Percentiles rank a stretch among this genome's conserved stretches.
Conservation (phyloP, 2,797 vertebrate species). For the Cossypha polioptera region DNA sequence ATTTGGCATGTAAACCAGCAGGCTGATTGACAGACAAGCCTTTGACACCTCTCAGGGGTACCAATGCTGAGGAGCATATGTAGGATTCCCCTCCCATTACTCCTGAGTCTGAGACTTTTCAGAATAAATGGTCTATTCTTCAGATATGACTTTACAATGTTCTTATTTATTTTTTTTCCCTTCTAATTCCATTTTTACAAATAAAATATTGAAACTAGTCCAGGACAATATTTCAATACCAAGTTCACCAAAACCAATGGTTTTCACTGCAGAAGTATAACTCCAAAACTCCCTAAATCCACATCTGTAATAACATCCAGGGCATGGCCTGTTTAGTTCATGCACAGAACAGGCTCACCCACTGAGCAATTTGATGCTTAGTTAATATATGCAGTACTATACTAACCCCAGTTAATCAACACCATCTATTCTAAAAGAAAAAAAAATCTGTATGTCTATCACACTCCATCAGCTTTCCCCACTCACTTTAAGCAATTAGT, state of each 20-base stretch:
- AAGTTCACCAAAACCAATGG: neutral
- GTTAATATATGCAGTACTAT: constrained; percentile 35
- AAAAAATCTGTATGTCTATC: neutral
- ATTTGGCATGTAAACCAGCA: neutral
- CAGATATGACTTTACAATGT: neutral
- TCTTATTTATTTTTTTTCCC: no score
- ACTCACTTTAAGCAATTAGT: constrained; percentile 16
- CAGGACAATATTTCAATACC: neutral
- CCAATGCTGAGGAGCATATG: neutral
- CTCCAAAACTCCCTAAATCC: neutral
- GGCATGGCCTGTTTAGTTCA: neutral
- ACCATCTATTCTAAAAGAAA: neutral
- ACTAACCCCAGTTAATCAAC: constrained; percentile 31
- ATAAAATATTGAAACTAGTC: neutral
- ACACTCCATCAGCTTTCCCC: constrained; percentile 33
- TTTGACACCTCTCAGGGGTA: neutral
- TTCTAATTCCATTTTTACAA: neutral
- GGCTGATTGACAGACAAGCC: neutral
- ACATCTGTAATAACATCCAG: neutral
- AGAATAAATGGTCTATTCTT: neutral
- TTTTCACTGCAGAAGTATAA: neutral
- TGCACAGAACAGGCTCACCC: neutral
- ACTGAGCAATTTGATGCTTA: neutral
- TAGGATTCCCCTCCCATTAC: neutral
- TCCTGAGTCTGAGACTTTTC: neutral